Percentiles rank a stretch among this genome's conserved stretches.
Evolutionary conservation across 37 sponge, comb jelly and placozoan species (phyloP).

Genomic region (Crambe crambe): DNA sequence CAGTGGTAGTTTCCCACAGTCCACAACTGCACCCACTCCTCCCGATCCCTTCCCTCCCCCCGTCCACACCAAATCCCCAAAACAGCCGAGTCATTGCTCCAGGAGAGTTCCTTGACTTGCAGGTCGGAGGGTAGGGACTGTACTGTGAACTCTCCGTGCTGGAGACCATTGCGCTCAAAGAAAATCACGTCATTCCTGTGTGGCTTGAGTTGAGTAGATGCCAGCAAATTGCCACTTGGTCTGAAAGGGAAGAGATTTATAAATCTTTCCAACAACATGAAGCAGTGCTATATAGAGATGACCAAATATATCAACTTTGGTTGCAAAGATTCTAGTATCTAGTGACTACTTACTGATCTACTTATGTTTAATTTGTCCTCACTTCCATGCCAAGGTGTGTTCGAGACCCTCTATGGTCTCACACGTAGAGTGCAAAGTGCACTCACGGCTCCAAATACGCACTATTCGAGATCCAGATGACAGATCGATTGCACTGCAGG

Average conservation of each 20-base stretch:
- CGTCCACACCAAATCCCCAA: conserved; percentile 55
- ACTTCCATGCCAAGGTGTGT: conserved; percentile 86
- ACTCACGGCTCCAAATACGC: conserved; percentile 88
- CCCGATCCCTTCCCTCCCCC: not conserved
- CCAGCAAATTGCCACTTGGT: conserved; percentile 90
- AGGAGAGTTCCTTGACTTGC: conserved; percentile 69
- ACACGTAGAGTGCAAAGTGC: conserved; percentile 84
- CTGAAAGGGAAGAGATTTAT: conserved; percentile 33
- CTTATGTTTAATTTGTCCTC: too few species aligned
- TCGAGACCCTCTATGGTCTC: conserved; percentile 80
- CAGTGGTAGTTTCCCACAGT: conserved; percentile 84
- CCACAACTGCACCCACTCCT: conserved; percentile 86
- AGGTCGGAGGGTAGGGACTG: not conserved
- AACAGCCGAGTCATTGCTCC: conserved; percentile 88
- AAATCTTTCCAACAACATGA: too few species aligned
- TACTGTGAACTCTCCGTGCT: conserved; percentile 92
- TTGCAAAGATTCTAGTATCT: too few species aligned
- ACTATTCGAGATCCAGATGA: conserved; percentile 51
- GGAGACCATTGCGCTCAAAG: conserved; percentile 94
- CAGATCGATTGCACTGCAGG: conserved; percentile 58
- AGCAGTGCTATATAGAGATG: not conserved
- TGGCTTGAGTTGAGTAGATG: conserved; percentile 75
- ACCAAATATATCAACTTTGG: too few species aligned
- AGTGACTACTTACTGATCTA: too few species aligned
- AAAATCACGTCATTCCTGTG: conserved; percentile 87